A percentile compares a stretch with the other conserved stretches of the same genome.
Conservation (phyloP, 2,888 invertebrate genomes). For the Cecidostiba fungosa region DNA sequence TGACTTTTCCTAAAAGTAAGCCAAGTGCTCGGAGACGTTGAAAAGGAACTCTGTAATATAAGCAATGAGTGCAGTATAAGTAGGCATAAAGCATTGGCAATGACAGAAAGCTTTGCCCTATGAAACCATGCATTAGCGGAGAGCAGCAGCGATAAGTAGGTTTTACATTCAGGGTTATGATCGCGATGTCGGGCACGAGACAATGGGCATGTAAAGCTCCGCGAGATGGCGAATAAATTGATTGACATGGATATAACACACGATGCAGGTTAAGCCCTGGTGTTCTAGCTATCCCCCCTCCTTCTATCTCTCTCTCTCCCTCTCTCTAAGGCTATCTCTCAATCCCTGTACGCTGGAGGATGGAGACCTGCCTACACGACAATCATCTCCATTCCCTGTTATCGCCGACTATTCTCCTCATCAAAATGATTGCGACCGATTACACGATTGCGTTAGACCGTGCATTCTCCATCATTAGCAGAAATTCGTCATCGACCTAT, state of each 20-base stretch:
- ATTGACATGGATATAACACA: conserved; percentile 70
- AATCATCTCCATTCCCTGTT: conserved; percentile 78
- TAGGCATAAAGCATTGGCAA: conserved; percentile 39
- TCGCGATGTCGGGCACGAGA: conserved; percentile 18
- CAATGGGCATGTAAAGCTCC: conserved; percentile 33
- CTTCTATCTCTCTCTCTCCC: not conserved
- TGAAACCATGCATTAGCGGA: conserved; percentile 27
- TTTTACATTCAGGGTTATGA: conserved; percentile 45
- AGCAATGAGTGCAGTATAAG: not conserved
- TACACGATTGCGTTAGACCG: conserved; percentile 78
- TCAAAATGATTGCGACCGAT: conserved; percentile 78
- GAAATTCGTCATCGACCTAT: conserved; percentile 60
- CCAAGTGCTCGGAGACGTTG: not conserved
- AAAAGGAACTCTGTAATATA: conserved; percentile 18
- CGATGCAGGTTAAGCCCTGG: conserved; percentile 65
- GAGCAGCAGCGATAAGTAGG: conserved; percentile 4
- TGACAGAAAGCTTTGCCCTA: conserved; percentile 38
- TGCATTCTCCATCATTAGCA: conserved; percentile 64
- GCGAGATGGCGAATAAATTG: conserved; percentile 65
- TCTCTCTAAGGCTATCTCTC: not conserved
- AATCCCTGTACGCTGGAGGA: conserved; percentile 58
- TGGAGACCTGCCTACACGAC: conserved; percentile 75
- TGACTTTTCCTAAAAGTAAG: not conserved
- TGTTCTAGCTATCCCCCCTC: conserved; percentile 67
- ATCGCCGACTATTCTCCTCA: conserved; percentile 77